Evolutionary conservation across 2,113 vertebrate genomes (phyloP), one percentile per base, ranked within the genome.

Genomic region (Mormyrus iriodes): DNA sequence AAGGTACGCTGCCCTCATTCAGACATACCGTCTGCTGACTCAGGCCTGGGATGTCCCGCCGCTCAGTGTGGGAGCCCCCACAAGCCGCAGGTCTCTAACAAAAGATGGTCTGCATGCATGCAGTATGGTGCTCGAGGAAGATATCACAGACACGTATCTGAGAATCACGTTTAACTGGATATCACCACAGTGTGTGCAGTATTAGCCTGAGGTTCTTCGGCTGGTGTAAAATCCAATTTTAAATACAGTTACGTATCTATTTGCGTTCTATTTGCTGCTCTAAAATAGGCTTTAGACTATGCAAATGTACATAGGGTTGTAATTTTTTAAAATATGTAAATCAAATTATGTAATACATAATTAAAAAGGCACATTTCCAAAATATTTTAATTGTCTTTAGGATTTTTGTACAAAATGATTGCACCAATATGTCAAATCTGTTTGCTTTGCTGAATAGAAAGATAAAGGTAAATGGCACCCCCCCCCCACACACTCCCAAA

Each of bases 371-470:
- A 76, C 44, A 49, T 42, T 88, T 49, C 87, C 87, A 88, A 88
- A 88, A 88, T 88, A 76, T 88, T 76, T 88, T 88, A 44, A 88
- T 65, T 88, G 42, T 51, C 46, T 88, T 88, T 51, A 49, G 58
- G 87, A 69, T 51, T 49, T 88, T 76, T 35, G 24, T 49, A 35
- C 8, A 21, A 51, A 76, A 88, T 51, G 87, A 88, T 88, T 76
- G 17, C 17, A 19, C 61, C 61, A 88, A 51, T 88, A 73, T 51
- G 87, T 51, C 65, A 79, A 42, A 88, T 88, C 24, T 76, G 61
- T 51, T 49, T 76, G 87, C 55, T 88, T 52, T 76, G n/a, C 65
- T 52, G 46, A 79, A 76, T 51, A 51, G 24, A 6, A n/a, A 58
- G 55, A 88, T 65, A 53, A 44, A 55, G 55, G 42, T 69, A 55